These are phyloP conservation scores for Spodoptera littoralis DNA, from an alignment of 2,888 invertebrate species.

Conservation along the genomic window DNA sequence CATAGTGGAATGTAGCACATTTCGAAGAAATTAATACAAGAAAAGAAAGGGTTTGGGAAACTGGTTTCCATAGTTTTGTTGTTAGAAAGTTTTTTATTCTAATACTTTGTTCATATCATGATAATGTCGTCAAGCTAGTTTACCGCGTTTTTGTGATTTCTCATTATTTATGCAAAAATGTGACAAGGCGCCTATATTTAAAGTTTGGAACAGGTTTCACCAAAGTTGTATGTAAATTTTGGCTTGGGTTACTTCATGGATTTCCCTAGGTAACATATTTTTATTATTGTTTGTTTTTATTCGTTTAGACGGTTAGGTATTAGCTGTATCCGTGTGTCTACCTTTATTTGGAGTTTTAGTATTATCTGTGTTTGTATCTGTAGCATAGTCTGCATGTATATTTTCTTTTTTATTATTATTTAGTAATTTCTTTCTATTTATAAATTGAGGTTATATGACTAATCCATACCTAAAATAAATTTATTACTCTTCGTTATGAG, in stretches of 20 bases:
- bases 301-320: too few relatives aligned
- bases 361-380: too few relatives aligned
- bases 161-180: constrained; percentile 27
- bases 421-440: too few relatives aligned
- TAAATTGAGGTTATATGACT: too few relatives aligned
- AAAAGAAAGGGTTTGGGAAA: constrained; percentile 1
- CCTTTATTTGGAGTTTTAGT: too few relatives aligned
- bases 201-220: constrained; percentile 13
- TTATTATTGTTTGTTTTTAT: background rate
- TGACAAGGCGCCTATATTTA: constrained; percentile 9
- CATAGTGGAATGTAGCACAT: background rate
- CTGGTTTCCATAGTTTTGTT: constrained; percentile 13
- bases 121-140: constrained; percentile 7
- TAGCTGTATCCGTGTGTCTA: too few relatives aligned
- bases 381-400: too few relatives aligned
- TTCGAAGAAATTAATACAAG: constrained; percentile 5
- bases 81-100: constrained; percentile 21
- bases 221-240: background rate
- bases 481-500: background rate
- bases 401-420: too few relatives aligned
- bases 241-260: background rate
- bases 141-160: background rate
- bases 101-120: constrained; percentile 2
- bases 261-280: background rate
- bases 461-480: background rate